These are phyloP conservation scores for Caligus rogercresseyi DNA, from an alignment of 1,140 invertebrate genomes.

Conservation along the genomic window DNA sequence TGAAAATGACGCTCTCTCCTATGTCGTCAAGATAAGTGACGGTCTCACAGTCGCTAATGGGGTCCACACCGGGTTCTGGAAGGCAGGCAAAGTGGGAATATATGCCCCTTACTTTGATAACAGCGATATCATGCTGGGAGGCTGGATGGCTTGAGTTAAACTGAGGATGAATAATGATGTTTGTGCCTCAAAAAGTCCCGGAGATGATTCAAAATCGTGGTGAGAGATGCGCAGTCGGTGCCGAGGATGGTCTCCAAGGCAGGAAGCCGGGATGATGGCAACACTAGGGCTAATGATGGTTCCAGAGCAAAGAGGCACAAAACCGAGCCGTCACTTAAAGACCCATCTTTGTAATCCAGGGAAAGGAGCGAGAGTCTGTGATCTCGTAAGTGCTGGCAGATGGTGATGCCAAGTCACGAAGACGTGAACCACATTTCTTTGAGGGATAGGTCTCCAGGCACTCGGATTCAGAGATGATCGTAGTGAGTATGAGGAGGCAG, in stretches of 20 bases:
- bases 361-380: neutral
- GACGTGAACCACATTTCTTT: neutral
- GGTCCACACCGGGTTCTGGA: neutral
- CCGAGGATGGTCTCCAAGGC: neutral
- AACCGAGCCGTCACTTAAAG: neutral
- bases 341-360: neutral
- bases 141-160: neutral
- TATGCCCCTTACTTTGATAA: neutral
- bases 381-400: neutral
- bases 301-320: constrained; percentile 4
- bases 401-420: neutral
- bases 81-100: neutral
- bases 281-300: neutral
- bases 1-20: neutral
- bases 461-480: neutral
- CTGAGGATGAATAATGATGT: neutral
- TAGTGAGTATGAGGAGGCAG: neutral
- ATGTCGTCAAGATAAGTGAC: neutral
- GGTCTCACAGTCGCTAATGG: neutral
- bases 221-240: neutral
- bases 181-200: neutral
- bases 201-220: neutral
- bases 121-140: constrained; percentile 1
- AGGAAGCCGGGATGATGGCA: neutral
- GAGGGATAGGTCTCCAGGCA: neutral